Percentiles rank a stretch among this genome's conserved stretches.
phyloP scores from a whole-genome alignment of 2,113 vertebrate genomes.

The Nycticorax nycticorax region DNA sequence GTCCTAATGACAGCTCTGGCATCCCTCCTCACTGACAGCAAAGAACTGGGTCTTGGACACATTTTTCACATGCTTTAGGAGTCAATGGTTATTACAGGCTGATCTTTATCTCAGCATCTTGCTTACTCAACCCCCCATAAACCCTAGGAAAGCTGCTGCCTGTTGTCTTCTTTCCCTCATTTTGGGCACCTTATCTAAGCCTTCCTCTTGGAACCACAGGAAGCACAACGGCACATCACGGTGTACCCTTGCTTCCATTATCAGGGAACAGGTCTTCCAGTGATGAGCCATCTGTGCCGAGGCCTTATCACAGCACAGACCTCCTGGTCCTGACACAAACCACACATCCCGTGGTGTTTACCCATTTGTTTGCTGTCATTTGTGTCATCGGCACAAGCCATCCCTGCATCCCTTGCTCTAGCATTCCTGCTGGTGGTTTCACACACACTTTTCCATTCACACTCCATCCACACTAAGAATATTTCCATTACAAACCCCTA shows the following conservation, averaged over 20 bases:
- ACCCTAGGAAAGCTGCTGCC: background rate
- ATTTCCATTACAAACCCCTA: background rate
- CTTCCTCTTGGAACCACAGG: background rate
- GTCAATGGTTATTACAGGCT: background rate
- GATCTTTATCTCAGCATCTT: constrained; percentile 28
- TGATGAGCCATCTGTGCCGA: constrained; percentile 21
- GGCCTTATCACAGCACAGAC: constrained; percentile 27
- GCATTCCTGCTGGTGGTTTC: background rate
- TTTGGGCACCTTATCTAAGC: constrained; percentile 8
- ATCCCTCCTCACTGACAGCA: background rate
- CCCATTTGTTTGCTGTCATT: background rate
- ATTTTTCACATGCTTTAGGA: constrained; percentile 7
- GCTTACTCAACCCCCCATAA: background rate
- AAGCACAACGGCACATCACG: background rate
- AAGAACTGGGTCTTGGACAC: background rate
- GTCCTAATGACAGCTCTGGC: background rate
- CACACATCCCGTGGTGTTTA: background rate
- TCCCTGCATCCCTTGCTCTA: background rate
- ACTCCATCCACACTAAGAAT: background rate
- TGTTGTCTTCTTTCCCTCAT: background rate
- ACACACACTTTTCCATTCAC: background rate
- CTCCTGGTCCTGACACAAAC: background rate
- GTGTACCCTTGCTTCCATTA: background rate
- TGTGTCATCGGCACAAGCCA: background rate
- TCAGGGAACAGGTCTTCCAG: background rate